Base-by-base conservation (phyloP, 2,797 vertebrate species). In the Myotis myotis region DNA sequence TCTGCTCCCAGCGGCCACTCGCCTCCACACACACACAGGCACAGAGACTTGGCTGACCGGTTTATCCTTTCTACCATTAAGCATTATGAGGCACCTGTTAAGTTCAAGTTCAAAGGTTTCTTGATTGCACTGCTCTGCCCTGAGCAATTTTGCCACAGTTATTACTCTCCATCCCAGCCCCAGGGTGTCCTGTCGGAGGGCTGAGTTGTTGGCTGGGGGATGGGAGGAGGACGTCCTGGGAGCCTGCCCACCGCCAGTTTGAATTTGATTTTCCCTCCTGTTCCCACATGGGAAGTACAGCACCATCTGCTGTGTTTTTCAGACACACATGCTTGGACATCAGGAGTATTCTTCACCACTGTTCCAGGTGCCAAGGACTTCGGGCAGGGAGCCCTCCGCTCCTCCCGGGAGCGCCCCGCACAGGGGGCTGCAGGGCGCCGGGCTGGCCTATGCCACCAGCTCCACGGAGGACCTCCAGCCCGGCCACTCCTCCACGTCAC, bases 321-420 rank as follows among this genome's bases (percentile, higher is more conserved):
- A 97, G 98, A 97, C 95, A 87, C 98, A 99, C 98, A 98, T 98
- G 96, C 98, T 99, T 70, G 99, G 99, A n/a, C 99, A 99, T 96
- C 99, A 99, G 55, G 99, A 99, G 97, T 99, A 99, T 98, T 98
- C 99, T 76, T 99, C 99, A 95, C 99, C 99, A 41, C 98, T 99
- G 97, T 99, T 99, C 98, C 99, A 99, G 98, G 99, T 99, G 99
- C 99, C 99, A 96, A 99, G 99, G 98, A 99, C 99, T 95, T 99
- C 99, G 0, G 97, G 98, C 96, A 98, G 98, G 95, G 99, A 99
- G 97, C 98, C 99, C 28, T 99, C 98, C 0, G 99, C 98, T 44
- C 99, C 99, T 15, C 98, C 99, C 13, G 98, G 99, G 82, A 99
- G 99, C 94, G 98, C 99, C 79, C 97, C 98, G 36, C 98, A 97